Evolutionary conservation across 2,888 invertebrate species (phyloP), one percentile per base, ranked within the genome.

Genomic region (Agrotis ipsilon): DNA sequence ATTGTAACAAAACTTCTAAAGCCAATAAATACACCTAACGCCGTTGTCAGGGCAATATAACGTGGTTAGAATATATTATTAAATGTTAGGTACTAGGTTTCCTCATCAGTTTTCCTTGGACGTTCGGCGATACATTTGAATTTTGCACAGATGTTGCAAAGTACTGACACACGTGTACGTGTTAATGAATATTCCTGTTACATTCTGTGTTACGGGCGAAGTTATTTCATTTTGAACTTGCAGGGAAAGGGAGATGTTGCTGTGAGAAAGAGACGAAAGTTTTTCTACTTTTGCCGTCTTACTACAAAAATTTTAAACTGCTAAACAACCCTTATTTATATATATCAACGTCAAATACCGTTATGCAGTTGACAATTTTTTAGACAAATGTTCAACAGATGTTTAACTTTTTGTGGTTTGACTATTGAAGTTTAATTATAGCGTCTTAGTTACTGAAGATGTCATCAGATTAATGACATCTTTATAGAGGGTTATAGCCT

Each of bases 101-200:
- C 78, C 78, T 81, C 72, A 81, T 77, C 52, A 68, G 52, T 67
- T 70, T 81, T 81, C 81, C 81, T 71, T 32, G 46, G 49, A 27
- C 71, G 66, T 76, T 70, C 52, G 46, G 60, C 59, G 59, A 68
- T 75, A 81, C 60, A 67, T 69, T 76, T 64, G 58, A 75, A 78
- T 80, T 78, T 75, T 59, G 65, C 81, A 63, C 81, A 78, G 52
- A 69, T 78, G 76, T 80, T 68, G 24, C 81, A 43, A 80, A 75
- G 69, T 54, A 55, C 64, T 52, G 24, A 4, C 32, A 1, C 63
- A 24, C 32, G 19, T 49, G 61, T 48, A 39, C 39, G 19, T 52
- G n/a, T 66, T 73, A 76, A 73, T 66, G 66, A 73, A 73, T 72
- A 73, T 64, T 68, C 16, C 24, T 27, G 13, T 24, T 5, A 27